phyloP scores from a whole-genome alignment of 2,113 vertebrate genomes.

The Hippocampus zosterae region DNA sequence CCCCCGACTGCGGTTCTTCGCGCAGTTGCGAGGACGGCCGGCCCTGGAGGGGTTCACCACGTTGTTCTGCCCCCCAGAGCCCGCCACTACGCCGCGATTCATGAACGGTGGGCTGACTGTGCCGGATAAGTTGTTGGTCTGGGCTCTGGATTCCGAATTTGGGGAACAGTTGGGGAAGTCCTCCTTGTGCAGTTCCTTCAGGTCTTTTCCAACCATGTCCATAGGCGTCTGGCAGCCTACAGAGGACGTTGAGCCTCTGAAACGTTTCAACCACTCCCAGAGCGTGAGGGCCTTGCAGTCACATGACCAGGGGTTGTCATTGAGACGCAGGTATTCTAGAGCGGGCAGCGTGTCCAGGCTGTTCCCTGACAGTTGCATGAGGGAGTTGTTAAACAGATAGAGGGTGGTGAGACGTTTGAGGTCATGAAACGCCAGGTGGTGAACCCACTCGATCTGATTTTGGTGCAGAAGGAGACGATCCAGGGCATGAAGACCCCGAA shows the following conservation, averaged over 20 bases:
- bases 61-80: slow-evolving; percentile 77
- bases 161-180: slow-evolving; percentile 85
- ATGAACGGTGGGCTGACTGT: slow-evolving; percentile 76
- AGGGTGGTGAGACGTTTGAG: slow-evolving; percentile 91
- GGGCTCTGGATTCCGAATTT: slow-evolving; percentile 84
- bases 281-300: slow-evolving; percentile 88
- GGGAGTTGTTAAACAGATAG: slow-evolving; percentile 96
- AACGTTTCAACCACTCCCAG: slow-evolving; percentile 94
- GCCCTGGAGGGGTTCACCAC: slow-evolving; percentile 73
- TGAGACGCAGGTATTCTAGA: slow-evolving; percentile 94
- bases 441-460: slow-evolving; percentile 93
- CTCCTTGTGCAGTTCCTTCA: slow-evolving; percentile 81
- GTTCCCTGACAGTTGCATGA: slow-evolving; percentile 85
- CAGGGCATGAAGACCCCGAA: slow-evolving; percentile 88
- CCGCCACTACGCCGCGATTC: slow-evolving; percentile 65
- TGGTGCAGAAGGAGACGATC: slow-evolving; percentile 94
- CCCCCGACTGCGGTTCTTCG: slow-evolving; percentile 72
- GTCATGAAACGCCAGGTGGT: slow-evolving; percentile 89
- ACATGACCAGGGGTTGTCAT: slow-evolving; percentile 94
- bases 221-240: slow-evolving; percentile 80
- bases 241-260: slow-evolving; percentile 88
- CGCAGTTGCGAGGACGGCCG: slow-evolving; percentile 84
- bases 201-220: slow-evolving; percentile 79
- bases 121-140: slow-evolving; percentile 85
- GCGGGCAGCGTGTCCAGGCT: slow-evolving; percentile 84